Conservation (phyloP, 1,140 invertebrate species). For the Centruroides sculpturatus region DNA sequence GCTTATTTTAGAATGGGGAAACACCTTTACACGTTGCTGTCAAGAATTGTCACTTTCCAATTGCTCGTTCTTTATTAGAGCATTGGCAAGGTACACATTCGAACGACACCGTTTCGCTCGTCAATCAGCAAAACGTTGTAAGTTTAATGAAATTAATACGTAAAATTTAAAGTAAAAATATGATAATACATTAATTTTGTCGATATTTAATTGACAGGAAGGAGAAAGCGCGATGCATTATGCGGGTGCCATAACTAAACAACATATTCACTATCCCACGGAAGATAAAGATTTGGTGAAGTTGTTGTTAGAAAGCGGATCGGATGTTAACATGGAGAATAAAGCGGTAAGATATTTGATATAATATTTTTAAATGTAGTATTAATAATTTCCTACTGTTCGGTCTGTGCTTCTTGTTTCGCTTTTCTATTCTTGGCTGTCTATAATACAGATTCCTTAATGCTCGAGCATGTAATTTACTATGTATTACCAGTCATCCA, state of each 20-base stretch:
- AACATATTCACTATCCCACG: constrained; percentile 40
- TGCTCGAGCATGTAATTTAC: too few relatives aligned
- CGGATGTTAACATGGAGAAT: constrained; percentile 69
- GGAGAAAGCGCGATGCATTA: constrained; percentile 88
- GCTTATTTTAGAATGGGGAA: constrained; percentile 29
- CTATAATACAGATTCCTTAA: too few relatives aligned
- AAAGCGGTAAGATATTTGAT: constrained; percentile 37
- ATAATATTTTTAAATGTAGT: background rate
- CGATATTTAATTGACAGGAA: constrained; percentile 38
- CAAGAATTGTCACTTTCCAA: constrained; percentile 34
- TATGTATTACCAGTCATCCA: too few relatives aligned
- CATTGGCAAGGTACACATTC: constrained; percentile 16
- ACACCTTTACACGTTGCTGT: constrained; percentile 38
- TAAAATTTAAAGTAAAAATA: background rate
- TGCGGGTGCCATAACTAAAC: constrained; percentile 32
- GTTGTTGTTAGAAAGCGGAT: constrained; percentile 72
- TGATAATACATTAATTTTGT: constrained; percentile 1
- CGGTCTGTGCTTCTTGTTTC: too few relatives aligned
- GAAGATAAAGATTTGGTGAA: constrained; percentile 83
- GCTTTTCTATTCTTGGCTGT: too few relatives aligned
- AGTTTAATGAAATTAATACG: background rate
- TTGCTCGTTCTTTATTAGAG: constrained; percentile 30
- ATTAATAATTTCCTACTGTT: background rate
- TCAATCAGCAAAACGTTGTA: constrained; percentile 36
- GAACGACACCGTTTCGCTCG: constrained; percentile 22